Base-by-base conservation (phyloP, 2,888 invertebrate species). In the Xanthorhoe spadicearia region DNA sequence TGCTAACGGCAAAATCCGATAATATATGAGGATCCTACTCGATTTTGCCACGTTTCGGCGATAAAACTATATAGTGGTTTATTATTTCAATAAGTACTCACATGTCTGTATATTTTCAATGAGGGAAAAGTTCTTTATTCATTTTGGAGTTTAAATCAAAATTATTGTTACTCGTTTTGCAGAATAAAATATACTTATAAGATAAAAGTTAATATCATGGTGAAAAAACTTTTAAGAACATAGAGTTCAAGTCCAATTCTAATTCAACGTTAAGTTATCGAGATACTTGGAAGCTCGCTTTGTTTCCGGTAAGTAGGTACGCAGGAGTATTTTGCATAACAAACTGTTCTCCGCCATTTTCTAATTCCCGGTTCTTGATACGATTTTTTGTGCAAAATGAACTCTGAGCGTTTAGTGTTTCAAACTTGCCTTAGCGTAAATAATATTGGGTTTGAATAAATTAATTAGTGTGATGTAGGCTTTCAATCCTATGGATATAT, bases 241-340 rank as follows among this genome's bases (percentile, higher is more conserved):
- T 28, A 53, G 53, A 23, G 32, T 7, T 7, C 32, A 32, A 19
- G 6, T 53, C 18, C 23, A 38, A n/a, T 59, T 23, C 53, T 58
- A 49, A 64, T 53, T 64, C 49, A 35, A 54, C 53, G 54, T 32
- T 51, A 59, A 64, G 43, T 50, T 59, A 59, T 53, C 53, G 52
- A 55, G 50, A 60, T 60, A 55, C 55, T 64, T 60, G 43, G 55
- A 59, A 59, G 59, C 54, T 46, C 54, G 50, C 64, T 60, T 60
- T 60, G 60, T 64, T 64, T 60, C 59, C 54, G 38, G 64, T 58
- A 60, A 64, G 38, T 43, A 43, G 13, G 38, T 51, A 55, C 64
- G 59, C 28, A 60, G 51, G 60, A 64, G 43, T 28, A 53, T 60
- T 55, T 54, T 64, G 64, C 64, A 59, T 64, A 64, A 59, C 49